Evolutionary conservation across 2,797 vertebrate species (phyloP), one percentile per base, ranked within the genome.

Genomic region (Selene dorsalis): DNA sequence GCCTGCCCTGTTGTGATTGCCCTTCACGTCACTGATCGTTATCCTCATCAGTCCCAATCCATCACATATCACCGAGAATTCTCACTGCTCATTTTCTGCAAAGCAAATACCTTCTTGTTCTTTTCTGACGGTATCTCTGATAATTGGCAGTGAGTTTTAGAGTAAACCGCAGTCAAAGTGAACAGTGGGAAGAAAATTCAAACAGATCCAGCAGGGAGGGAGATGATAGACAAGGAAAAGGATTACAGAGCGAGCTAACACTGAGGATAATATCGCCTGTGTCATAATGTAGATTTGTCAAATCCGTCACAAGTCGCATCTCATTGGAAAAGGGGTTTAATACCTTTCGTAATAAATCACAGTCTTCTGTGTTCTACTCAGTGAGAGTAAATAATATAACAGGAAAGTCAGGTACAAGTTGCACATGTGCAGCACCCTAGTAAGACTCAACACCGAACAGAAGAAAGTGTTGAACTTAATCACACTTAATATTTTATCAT

Each of bases 141-240:
- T 83, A 86, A 86, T 85, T 86, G 83, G 70, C 73, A 53, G 67
- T 6, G 47, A 68, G 50, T 56, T 79, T 75, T 52, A 57, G 64
- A 77, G 64, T 70, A 82, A 79, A 47, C 56, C 79, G 57, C 60
- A 4, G 72, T 83, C 58, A 77, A 73, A 77, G 62, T 13, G 71
- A 86, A 69, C 63, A 69, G 84, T 80, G 65, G 79, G 80, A 84
- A 71, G 58, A 87, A 68, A 62, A 75, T 79, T 74, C 61, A 75
- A 80, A 84, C 45, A 63, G 65, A 67, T 79, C 45, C 65, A 59
- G 69, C 75, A n/a, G 56, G 52, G 41, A 68, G 52, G 75, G 7
- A 35, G 74, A 75, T 84, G 79, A 86, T 22, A 80, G 75, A 86
- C 75, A 80, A 65, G 60, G 41, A 67, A 79, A 73, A 64, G 52